Conservation (phyloP, 2,113 vertebrate species). For the Grallaria varia region DNA sequence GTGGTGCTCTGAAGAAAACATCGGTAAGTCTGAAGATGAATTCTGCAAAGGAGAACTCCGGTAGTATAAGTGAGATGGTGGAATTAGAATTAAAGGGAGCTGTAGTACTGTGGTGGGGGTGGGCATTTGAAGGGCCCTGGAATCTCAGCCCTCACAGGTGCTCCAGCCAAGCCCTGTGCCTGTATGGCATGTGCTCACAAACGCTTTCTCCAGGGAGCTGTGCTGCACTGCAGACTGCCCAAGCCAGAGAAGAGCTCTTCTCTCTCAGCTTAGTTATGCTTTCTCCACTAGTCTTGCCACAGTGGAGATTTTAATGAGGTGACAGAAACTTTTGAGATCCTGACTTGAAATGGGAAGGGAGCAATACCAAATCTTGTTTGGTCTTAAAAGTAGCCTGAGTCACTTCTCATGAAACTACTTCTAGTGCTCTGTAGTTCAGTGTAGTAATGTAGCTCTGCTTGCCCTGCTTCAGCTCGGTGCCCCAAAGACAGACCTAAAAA, state of each 20-base stretch:
- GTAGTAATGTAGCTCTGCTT: background rate
- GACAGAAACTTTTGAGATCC: background rate
- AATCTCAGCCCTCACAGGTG: background rate
- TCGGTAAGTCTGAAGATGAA: background rate
- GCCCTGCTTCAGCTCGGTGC: background rate
- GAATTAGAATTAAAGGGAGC: background rate
- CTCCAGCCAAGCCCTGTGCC: background rate
- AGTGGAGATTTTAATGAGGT: background rate
- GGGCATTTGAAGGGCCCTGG: background rate
- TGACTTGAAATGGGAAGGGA: background rate
- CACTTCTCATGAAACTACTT: background rate
- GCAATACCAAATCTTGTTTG: background rate
- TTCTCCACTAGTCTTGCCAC: background rate
- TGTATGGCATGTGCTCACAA: background rate
- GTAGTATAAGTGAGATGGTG: background rate
- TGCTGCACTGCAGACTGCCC: background rate
- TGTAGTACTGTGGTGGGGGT: background rate
- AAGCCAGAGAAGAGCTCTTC: background rate
- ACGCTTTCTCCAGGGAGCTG: background rate
- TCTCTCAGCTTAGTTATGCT: background rate
- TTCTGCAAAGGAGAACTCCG: background rate
- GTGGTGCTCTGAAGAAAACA: background rate
- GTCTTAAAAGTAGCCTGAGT: background rate
- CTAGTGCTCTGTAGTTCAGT: background rate
- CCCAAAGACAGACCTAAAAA: background rate